These are phyloP conservation scores for Rhagologus leucostigma DNA, from an alignment of 2,113 vertebrate species.

Conservation along the genomic window DNA sequence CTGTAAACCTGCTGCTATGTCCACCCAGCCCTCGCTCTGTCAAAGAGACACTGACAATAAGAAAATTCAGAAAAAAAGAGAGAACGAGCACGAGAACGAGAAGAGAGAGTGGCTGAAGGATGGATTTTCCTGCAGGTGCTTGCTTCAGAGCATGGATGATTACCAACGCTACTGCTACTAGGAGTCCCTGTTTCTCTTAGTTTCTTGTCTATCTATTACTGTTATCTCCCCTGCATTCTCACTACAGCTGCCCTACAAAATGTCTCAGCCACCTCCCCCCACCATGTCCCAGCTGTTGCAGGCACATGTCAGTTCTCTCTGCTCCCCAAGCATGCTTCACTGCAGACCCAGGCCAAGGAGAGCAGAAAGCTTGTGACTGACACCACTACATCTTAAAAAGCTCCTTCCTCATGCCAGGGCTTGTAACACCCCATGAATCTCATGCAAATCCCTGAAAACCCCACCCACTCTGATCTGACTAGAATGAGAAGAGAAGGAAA, in stretches of 20 bases:
- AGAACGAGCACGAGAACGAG: background rate
- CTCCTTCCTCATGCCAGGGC: background rate
- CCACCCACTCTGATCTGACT: background rate
- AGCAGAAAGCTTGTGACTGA: background rate
- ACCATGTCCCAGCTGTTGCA: background rate
- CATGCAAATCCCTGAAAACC: background rate
- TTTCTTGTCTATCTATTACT: background rate
- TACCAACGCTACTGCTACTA: background rate
- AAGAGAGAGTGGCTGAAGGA: background rate
- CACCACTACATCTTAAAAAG: background rate
- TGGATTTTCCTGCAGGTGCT: background rate
- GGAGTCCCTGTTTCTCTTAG: rapidly evolving
- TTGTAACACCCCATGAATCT: background rate
- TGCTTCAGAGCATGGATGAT: background rate
- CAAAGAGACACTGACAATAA: background rate
- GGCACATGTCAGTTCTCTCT: background rate
- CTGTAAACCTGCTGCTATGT: background rate
- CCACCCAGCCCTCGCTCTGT: background rate
- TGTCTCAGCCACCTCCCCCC: rapidly evolving
- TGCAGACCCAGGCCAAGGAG: background rate
- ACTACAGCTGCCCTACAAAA: background rate
- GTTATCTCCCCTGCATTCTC: background rate
- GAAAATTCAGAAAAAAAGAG: background rate
- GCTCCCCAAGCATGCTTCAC: background rate
- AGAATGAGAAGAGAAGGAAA: background rate